phyloP scores from a whole-genome alignment of 2,888 invertebrate species.

The Nymphalis polychloros region DNA sequence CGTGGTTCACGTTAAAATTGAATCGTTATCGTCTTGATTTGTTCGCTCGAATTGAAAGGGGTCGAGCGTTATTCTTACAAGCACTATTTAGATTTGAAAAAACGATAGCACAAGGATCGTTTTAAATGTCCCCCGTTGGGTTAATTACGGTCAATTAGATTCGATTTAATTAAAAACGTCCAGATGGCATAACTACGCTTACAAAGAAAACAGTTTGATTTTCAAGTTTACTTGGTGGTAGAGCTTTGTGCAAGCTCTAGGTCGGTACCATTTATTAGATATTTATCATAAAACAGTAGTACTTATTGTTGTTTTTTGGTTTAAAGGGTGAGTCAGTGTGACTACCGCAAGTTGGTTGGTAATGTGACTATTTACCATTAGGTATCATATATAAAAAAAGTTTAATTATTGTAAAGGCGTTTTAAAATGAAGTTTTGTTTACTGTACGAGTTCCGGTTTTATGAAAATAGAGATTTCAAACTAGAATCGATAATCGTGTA shows the following conservation, averaged over 20 bases:
- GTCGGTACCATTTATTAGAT: too few species aligned
- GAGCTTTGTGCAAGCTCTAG: too few species aligned
- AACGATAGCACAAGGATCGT: conserved; percentile 12
- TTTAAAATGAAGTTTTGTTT: not conserved
- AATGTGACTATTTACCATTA: too few species aligned
- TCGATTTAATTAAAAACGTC: conserved; percentile 3
- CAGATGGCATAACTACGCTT: not conserved
- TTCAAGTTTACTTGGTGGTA: not conserved
- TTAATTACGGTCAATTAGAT: conserved; percentile 5
- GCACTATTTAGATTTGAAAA: conserved; percentile 23
- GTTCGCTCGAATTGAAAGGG: conserved; percentile 44
- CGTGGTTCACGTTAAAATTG: conserved; percentile 49
- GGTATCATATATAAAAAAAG: too few species aligned
- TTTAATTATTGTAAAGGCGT: not conserved
- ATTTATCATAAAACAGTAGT: too few species aligned
- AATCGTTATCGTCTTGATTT: conserved; percentile 55
- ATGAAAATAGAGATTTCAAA: too few species aligned
- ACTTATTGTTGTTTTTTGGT: too few species aligned
- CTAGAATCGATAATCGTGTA: conserved; percentile 25
- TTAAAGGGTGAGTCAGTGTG: too few species aligned
- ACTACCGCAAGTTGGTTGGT: too few species aligned
- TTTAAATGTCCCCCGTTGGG: conserved; percentile 13
- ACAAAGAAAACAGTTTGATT: not conserved
- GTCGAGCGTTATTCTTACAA: conserved; percentile 37
- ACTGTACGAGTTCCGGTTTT: not conserved